Evolutionary conservation across 2,888 invertebrate genomes (phyloP), one percentile per base, ranked within the genome.

Genomic region (Tenthredo mesomela): DNA sequence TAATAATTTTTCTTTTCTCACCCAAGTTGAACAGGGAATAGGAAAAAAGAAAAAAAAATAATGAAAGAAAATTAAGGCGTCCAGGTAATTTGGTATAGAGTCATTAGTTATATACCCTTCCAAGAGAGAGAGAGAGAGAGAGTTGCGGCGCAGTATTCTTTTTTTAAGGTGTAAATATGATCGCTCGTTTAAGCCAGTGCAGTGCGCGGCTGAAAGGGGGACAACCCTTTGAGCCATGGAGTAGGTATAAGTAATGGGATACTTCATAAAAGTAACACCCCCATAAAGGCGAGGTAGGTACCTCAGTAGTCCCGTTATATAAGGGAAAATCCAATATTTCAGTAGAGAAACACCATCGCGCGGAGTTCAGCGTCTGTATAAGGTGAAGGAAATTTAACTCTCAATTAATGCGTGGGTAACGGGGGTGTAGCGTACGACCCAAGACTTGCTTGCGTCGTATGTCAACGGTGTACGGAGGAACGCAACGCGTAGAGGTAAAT

Each of bases 371-470:
- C 61, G 58, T 80, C 33, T 61, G 67, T 80, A 29, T 80, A 29
- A 25, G 58, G 58, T 29, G 58, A 43, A 73, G 70, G 86, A 87
- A 86, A 87, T 88, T 89, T 87, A 86, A 86, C 87, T 87, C 86
- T 88, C 87, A 88, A 89, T 89, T 89, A 89, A 88, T 85, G 84
- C 70, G 33, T 78, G 77, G 75, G 43, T 80, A 83, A 70, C 84
- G 70, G 29, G 5, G 43, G 29, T 40, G 29, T 40, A 37, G 40
- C n/a, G 29, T 82, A 65, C 67, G 47, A 84, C 58, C 73, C n/a
- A 12, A 82, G 43, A 86, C 90, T 88, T 89, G 94, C 94, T 94
- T 94, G 92, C 94, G 47, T 70, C 80, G 47, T 82, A 47, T 70
- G 47, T 82, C 82, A 82, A 70, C 86, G 86, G 10, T 37, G 80